Conservation (phyloP, 1,140 invertebrate species). For the Neodiprion lecontei region DNA sequence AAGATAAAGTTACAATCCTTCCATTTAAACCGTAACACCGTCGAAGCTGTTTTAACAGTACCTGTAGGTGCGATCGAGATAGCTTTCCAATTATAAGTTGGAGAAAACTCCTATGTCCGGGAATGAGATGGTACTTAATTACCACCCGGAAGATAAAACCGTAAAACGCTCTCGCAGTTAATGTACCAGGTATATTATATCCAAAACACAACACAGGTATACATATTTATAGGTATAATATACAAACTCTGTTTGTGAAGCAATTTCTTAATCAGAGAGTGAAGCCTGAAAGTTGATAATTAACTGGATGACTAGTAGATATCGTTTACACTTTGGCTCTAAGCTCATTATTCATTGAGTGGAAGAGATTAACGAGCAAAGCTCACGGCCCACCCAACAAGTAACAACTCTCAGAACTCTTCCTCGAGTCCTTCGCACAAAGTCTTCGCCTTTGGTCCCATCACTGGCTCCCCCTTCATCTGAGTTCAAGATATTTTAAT, state of each 20-base stretch:
- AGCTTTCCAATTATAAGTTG: no score
- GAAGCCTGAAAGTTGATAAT: neutral
- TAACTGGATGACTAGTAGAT: neutral
- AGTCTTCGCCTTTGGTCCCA: neutral
- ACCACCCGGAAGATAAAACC: no score
- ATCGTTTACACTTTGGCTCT: neutral
- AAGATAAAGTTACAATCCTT: no score
- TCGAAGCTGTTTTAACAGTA: no score
- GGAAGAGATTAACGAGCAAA: constrained; percentile 1
- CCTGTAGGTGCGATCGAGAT: no score
- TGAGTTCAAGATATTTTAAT: neutral
- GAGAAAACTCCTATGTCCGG: no score
- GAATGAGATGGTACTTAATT: no score
- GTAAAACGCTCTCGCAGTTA: no score
- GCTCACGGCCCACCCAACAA: neutral
- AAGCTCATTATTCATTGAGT: constrained; percentile 1
- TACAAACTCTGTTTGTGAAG: neutral
- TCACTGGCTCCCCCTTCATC: neutral
- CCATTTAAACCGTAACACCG: no score
- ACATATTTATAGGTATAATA: no score
- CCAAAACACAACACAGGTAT: no score
- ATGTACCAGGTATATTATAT: no score
- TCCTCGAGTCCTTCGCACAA: neutral
- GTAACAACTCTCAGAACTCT: neutral
- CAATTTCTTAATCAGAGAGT: neutral